Percentiles rank a stretch among this genome's conserved stretches.
Conservation (phyloP, 2,113 vertebrate genomes). For the Oostethus manadensis region DNA sequence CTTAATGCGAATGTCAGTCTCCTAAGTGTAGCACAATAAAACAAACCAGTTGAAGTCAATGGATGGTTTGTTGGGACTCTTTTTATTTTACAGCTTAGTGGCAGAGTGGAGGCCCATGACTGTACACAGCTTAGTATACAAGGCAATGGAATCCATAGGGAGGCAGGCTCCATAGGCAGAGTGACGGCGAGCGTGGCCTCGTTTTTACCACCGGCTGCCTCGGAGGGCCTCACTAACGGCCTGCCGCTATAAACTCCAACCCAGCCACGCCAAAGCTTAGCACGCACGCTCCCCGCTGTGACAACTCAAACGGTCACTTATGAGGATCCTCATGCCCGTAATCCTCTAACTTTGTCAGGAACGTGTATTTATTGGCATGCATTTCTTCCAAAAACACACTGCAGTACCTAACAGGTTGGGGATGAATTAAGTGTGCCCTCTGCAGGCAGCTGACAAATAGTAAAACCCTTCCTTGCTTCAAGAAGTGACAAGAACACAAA, state of each 20-base stretch:
- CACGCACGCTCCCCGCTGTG: neutral
- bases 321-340: no score
- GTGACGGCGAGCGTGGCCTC: conserved; percentile 49
- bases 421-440: no score
- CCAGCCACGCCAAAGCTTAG: conserved; percentile 12
- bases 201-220: conserved; percentile 56
- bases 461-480: no score
- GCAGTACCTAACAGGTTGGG: no score
- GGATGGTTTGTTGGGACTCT: neutral
- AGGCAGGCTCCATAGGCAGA: conserved; percentile 37
- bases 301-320: no score
- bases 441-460: no score
- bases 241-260: conserved; percentile 34
- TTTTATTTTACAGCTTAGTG: conserved; percentile 17
- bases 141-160: conserved; percentile 27
- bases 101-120: neutral
- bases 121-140: conserved; percentile 15
- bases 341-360: no score
- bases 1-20: conserved; percentile 1
- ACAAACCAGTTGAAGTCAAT: neutral
- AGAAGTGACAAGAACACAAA: neutral
- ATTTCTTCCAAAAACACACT: no score
- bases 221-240: conserved; percentile 45
- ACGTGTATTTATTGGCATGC: no score
- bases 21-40: neutral